Percentiles rank a stretch among this genome's conserved stretches.
Conservation (phyloP, 2,113 vertebrate species). For the Etheostoma spectabile region DNA sequence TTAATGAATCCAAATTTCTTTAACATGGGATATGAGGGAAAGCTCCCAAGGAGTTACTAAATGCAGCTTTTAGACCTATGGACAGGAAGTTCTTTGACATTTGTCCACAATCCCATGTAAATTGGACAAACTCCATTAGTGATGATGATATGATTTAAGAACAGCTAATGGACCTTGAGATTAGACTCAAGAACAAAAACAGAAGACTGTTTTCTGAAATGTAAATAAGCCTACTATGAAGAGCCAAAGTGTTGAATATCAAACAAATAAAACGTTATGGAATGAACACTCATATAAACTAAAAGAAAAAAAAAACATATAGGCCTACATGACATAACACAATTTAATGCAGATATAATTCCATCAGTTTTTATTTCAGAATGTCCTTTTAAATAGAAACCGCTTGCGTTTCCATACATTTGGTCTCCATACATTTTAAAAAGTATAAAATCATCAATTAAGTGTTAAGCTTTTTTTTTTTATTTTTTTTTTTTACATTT, state of each 20-base stretch:
- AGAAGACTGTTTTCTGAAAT: neutral
- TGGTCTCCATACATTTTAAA: neutral
- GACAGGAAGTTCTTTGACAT: too few relatives aligned
- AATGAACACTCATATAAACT: neutral
- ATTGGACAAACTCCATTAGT: too few relatives aligned
- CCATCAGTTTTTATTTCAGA: neutral
- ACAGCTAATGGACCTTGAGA: too few relatives aligned
- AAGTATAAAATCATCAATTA: neutral
- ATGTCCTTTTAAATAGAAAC: neutral
- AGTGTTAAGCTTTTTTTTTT: neutral
- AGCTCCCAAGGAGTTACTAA: neutral
- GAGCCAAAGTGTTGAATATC: neutral
- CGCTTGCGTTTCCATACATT: neutral
- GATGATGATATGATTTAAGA: too few relatives aligned
- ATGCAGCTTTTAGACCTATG: too few relatives aligned
- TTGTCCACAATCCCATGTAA: too few relatives aligned
- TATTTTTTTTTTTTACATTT: conserved; percentile 81
- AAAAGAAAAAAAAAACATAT: neutral
- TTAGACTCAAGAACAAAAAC: too few relatives aligned
- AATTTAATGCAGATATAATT: neutral
- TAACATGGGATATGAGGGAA: neutral
- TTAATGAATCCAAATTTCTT: neutral
- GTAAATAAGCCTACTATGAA: neutral
- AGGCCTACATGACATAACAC: too few relatives aligned
- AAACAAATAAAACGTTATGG: neutral